These are phyloP conservation scores for Sphenodon punctatus DNA, from an alignment of 2,797 vertebrate species.

Conservation along the genomic window DNA sequence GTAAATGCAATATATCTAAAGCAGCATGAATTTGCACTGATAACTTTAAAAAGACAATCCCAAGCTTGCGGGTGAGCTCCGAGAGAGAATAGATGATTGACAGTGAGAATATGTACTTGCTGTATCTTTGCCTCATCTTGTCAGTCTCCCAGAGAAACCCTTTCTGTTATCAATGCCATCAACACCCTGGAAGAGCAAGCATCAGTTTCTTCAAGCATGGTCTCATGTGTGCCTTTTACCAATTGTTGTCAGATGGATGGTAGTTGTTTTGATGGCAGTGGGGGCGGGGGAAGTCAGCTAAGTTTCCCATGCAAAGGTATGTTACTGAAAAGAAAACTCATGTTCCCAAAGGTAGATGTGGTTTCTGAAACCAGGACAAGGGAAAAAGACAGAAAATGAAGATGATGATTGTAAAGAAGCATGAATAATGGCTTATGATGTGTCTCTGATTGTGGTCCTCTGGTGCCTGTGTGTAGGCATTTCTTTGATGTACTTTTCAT, in stretches of 20 bases:
- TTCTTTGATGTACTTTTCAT: slow-evolving; percentile 8
- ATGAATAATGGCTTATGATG: slow-evolving; percentile 24
- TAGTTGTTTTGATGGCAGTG: background rate
- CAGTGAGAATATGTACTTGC: background rate
- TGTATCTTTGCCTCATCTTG: background rate
- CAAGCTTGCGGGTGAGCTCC: background rate
- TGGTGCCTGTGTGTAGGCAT: background rate
- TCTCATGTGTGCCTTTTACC: background rate
- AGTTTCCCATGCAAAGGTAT: background rate
- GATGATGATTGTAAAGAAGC: background rate
- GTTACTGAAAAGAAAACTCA: background rate
- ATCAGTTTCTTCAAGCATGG: background rate
- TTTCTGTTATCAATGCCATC: slow-evolving; percentile 3
- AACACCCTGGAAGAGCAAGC: slow-evolving; percentile 5
- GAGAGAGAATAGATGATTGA: background rate
- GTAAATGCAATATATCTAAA: background rate
- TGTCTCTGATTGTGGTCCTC: background rate
- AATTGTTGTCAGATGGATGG: background rate
- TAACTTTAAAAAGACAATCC: background rate
- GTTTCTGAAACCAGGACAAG: background rate
- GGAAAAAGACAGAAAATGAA: slow-evolving; percentile 4
- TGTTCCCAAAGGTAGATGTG: background rate
- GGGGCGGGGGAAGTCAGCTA: background rate
- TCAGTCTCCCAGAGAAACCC: background rate
- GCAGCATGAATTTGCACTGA: background rate